Evolutionary conservation across 2,888 invertebrate species (phyloP).

Genomic region (Maniola hyperantus): DNA sequence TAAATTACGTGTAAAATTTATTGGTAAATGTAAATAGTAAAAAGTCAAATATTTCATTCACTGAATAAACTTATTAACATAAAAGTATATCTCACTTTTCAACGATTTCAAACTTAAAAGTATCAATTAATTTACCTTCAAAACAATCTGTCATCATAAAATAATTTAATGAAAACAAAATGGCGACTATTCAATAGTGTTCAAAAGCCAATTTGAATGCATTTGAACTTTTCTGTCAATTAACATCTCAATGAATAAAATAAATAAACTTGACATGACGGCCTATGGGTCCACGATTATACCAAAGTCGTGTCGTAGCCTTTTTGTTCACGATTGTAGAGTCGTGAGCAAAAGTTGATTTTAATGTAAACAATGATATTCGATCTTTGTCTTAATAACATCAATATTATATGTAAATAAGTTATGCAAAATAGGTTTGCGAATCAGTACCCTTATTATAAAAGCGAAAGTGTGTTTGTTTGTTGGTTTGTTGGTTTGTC

Average conservation of each 20-base stretch:
- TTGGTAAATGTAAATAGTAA: not conserved
- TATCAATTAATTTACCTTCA: conserved; percentile 36
- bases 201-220: conserved; percentile 35
- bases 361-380: not conserved
- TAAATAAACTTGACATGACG: conserved; percentile 45
- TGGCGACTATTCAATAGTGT: conserved; percentile 35
- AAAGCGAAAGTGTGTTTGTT: too few species aligned
- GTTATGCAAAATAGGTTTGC: conserved; percentile 5
- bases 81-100: conserved; percentile 32
- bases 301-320: conserved; percentile 27
- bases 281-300: conserved; percentile 14
- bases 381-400: conserved; percentile 10
- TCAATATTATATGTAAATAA: conserved; percentile 30
- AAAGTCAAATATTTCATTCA: conserved; percentile 17
- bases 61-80: conserved; percentile 29
- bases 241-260: conserved; percentile 48
- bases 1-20: conserved; percentile 17
- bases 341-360: not conserved
- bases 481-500: too few species aligned
- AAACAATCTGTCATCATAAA: conserved; percentile 44
- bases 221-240: conserved; percentile 49
- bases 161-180: conserved; percentile 44
- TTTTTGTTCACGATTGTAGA: conserved; percentile 21
- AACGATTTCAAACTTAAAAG: conserved; percentile 3
- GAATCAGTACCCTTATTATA: too few species aligned